phyloP scores from a whole-genome alignment of 2,797 vertebrate species.

The Bufotes viridis region DNA sequence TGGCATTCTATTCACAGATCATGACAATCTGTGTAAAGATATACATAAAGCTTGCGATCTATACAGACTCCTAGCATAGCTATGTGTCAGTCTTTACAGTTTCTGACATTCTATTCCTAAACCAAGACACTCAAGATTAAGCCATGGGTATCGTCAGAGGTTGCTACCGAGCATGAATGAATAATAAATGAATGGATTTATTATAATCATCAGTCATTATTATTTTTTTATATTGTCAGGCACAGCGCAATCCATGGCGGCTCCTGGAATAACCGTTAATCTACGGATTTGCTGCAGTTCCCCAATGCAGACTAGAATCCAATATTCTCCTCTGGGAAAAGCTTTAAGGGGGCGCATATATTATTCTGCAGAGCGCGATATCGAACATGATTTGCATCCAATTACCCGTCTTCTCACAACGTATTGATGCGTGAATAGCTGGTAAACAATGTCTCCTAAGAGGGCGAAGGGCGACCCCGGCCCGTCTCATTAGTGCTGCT shows the following conservation, averaged over 20 bases:
- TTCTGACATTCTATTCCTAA: neutral
- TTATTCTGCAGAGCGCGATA: neutral
- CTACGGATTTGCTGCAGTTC: neutral
- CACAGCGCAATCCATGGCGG: neutral
- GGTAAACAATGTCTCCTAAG: conserved; percentile 8
- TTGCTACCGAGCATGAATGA: neutral
- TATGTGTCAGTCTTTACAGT: too few species aligned
- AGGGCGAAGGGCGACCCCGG: neutral
- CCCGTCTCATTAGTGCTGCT: neutral
- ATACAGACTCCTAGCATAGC: too few species aligned
- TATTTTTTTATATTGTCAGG: neutral
- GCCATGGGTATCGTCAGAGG: neutral
- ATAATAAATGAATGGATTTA: neutral
- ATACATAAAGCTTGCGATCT: too few species aligned
- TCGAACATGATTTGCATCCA: conserved; percentile 20
- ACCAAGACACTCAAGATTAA: neutral
- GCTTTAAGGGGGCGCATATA: neutral
- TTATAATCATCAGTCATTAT: too few species aligned
- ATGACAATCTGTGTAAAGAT: too few species aligned
- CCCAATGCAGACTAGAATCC: neutral
- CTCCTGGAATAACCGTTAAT: neutral
- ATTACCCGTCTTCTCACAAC: neutral
- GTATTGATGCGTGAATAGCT: conserved; percentile 11
- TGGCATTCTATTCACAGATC: neutral
- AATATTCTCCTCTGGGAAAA: neutral